Conservation (phyloP, 1,140 invertebrate species). For the Sminthurinus signatus region DNA sequence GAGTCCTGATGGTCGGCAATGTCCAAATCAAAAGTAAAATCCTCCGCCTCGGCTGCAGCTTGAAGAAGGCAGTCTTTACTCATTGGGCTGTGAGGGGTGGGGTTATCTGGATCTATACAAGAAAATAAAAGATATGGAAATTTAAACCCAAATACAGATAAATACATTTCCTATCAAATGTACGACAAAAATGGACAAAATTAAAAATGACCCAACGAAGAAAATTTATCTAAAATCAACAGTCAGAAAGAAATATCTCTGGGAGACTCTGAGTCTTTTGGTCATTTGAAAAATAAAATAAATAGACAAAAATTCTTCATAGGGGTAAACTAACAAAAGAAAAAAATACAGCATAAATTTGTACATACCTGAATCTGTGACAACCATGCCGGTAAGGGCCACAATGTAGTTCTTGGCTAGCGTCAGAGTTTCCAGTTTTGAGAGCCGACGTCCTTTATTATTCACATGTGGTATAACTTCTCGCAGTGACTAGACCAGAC, state of each 20-base stretch:
- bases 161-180: too few relatives aligned
- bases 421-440: slow-evolving; percentile 85
- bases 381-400: slow-evolving; percentile 74
- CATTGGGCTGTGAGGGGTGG: slow-evolving; percentile 34
- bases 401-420: slow-evolving; percentile 90
- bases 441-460: slow-evolving; percentile 69
- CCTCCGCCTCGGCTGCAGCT: slow-evolving; percentile 30
- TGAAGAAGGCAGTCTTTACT: slow-evolving; percentile 40
- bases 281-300: too few relatives aligned
- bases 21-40: slow-evolving; percentile 41
- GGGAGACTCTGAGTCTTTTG: too few relatives aligned
- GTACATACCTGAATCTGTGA: slow-evolving; percentile 32
- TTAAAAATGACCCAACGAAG: too few relatives aligned
- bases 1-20: slow-evolving; percentile 38
- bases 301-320: too few relatives aligned
- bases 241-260: too few relatives aligned
- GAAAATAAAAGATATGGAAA: too few relatives aligned
- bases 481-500: slow-evolving; percentile 65
- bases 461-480: slow-evolving; percentile 88
- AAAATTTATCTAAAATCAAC: too few relatives aligned
- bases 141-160: too few relatives aligned
- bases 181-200: too few relatives aligned
- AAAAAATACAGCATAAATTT: too few relatives aligned
- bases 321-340: too few relatives aligned
- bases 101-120: slow-evolving; percentile 19